Evolutionary conservation across 2,113 vertebrate genomes (phyloP).

Genomic region (Toxotes jaculatrix): DNA sequence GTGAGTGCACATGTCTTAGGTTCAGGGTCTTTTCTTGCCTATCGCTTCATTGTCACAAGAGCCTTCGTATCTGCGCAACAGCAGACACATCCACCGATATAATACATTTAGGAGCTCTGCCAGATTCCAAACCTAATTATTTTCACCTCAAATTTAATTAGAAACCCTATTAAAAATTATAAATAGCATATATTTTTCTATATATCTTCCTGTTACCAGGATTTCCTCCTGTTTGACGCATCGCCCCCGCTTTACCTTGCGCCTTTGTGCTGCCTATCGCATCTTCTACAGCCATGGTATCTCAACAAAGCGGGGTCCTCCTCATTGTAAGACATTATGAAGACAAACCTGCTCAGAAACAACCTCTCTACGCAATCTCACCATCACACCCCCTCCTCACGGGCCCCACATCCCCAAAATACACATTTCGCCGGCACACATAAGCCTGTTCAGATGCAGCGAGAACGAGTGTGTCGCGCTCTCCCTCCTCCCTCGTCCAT

Average conservation of each 20-base stretch:
- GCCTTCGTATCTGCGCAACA: conserved; percentile 31
- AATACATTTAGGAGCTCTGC: not conserved
- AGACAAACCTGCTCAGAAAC: conserved; percentile 51
- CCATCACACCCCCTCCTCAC: conserved; percentile 40
- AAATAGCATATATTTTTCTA: not conserved
- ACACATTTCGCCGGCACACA: conserved; percentile 54
- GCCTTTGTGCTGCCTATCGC: conserved; percentile 46
- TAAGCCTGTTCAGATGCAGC: conserved; percentile 42
- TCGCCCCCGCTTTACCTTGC: conserved; percentile 48
- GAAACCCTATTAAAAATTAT: not conserved
- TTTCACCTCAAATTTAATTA: not conserved
- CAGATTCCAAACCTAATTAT: not conserved
- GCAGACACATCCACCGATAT: too few relatives aligned
- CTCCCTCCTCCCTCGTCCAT: conserved; percentile 66
- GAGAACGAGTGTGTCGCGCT: conserved; percentile 40
- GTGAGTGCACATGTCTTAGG: not conserved
- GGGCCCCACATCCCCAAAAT: conserved; percentile 54
- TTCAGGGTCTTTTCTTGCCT: not conserved
- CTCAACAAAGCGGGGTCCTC: conserved; percentile 58
- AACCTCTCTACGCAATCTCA: conserved; percentile 42
- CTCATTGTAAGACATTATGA: conserved; percentile 49
- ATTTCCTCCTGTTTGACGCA: conserved; percentile 51
- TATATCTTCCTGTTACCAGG: not conserved
- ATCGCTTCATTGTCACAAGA: not conserved
- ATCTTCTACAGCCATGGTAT: conserved; percentile 9